Evolutionary conservation across 92 coral and sea anemone genomes (phyloP), one percentile per base, ranked within the genome.

Genomic region (Diadumene lineata): DNA sequence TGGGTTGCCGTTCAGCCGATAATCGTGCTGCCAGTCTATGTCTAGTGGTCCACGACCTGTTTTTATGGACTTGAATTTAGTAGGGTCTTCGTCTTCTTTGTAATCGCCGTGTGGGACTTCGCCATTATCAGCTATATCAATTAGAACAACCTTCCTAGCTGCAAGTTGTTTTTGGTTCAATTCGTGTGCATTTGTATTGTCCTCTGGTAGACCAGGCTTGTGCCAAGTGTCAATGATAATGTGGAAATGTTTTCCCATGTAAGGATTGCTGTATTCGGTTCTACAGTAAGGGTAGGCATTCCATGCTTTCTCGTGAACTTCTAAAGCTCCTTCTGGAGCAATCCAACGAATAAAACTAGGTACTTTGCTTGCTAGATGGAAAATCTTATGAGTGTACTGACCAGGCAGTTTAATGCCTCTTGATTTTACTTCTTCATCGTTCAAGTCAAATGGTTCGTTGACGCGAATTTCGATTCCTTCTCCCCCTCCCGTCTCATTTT

Each of bases 401-500:
- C 97, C 89, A 13, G 73, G 44, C 33, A 7, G 26, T 43, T 51
- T 72, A 23, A 19, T 24, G 10, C 29, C 66, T 11, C 28, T 65
- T 33, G 34, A n/a, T 58, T 63, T 33, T 8, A 71, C 72, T 43
- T 73, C 72, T 16, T 70, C 56, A 11, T 44, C 56, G 32, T 65
- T 82, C 7, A 48, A 56, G 2, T 19, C 13, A 68, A 53, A 62
- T 0, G 98, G 87, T 38, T 75, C 81, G 84, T 93, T 93, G 25
- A 0, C 50, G 2, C 84, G 11, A 1, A 93, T 92, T 83, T 93
- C 98, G 25, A 93, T 86, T 43, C 98, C 98, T 56, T 93, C 98
- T 44, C 98, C 98, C 26, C 93, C 98, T 34, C 98, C 98, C 7
- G 98, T 93, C 56, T 93, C 98, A 61, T 90, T 93, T 48, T 87